Evolutionary conservation across 1,140 invertebrate species (phyloP).

Genomic region (Vollenhovia emeryi): DNA sequence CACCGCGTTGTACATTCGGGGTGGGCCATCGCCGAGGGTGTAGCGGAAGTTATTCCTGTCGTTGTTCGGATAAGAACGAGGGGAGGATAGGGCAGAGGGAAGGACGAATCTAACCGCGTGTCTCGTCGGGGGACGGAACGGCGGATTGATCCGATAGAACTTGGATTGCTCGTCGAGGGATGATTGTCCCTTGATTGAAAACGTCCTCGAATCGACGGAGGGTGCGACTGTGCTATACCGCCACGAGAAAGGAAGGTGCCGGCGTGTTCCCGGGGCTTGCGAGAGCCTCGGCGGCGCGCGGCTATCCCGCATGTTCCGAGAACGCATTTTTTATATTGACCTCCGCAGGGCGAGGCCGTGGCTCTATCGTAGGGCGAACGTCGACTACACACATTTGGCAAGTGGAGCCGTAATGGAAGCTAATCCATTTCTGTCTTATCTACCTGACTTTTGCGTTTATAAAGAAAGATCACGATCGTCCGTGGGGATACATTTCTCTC

Average conservation of each 20-base stretch:
- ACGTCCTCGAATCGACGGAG: slow-evolving; percentile 71
- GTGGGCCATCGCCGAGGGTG: neutral
- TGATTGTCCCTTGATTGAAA: slow-evolving; percentile 82
- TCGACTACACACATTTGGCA: slow-evolving; percentile 29
- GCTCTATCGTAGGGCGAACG: neutral
- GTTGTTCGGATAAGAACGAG: slow-evolving; percentile 64
- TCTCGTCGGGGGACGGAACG: slow-evolving; percentile 60
- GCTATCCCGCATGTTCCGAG: slow-evolving; percentile 43
- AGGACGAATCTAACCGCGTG: slow-evolving; percentile 51
- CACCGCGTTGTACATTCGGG: slow-evolving; percentile 33
- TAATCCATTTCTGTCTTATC: slow-evolving; percentile 42
- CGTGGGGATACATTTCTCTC: neutral
- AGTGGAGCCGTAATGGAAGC: slow-evolving; percentile 40
- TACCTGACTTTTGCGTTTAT: slow-evolving; percentile 19
- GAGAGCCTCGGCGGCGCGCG: slow-evolving; percentile 8
- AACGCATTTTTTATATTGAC: slow-evolving; percentile 50
- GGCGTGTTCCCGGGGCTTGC: neutral
- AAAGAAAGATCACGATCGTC: slow-evolving; percentile 19
- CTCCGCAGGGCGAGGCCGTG: neutral
- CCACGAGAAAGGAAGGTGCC: slow-evolving; percentile 35
- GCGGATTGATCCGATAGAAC: slow-evolving; percentile 76
- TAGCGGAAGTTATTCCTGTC: slow-evolving; percentile 64
- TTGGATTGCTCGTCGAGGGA: slow-evolving; percentile 77
- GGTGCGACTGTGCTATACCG: slow-evolving; percentile 54
- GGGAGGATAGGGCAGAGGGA: slow-evolving; percentile 9